Percentiles rank a stretch among this genome's conserved stretches.
phyloP scores from a whole-genome alignment of 1,140 invertebrate genomes.

The Eupeodes corollae region DNA sequence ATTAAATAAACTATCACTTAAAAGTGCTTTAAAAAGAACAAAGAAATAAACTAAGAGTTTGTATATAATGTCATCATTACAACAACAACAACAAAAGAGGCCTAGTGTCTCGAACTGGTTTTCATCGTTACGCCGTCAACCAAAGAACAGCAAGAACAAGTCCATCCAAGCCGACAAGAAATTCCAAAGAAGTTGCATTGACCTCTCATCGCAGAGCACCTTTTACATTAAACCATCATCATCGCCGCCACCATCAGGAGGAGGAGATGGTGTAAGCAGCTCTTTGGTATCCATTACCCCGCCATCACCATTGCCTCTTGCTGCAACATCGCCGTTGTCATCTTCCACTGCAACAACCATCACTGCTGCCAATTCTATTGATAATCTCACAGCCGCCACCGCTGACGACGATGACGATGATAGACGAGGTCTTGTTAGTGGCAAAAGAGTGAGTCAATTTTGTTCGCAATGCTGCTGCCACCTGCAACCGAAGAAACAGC shows the following conservation, averaged over 20 bases:
- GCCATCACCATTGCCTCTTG: not conserved
- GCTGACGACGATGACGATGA: slow-evolving; percentile 14
- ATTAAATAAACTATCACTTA: too few relatives aligned
- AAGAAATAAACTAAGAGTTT: not conserved
- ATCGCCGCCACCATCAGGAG: not conserved
- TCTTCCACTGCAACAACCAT: not conserved
- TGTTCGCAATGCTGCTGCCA: slow-evolving; percentile 26
- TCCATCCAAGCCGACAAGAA: slow-evolving; percentile 24
- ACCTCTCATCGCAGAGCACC: slow-evolving; percentile 17
- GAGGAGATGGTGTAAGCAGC: not conserved
- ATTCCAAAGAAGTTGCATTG: slow-evolving; percentile 33
- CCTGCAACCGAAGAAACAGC: slow-evolving; percentile 3
- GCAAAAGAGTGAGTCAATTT: slow-evolving; percentile 10
- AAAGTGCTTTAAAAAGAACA: not conserved
- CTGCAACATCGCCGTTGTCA: not conserved
- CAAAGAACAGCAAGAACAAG: slow-evolving; percentile 39
- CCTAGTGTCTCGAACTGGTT: slow-evolving; percentile 61
- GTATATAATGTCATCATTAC: not conserved
- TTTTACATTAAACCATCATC: slow-evolving; percentile 7
- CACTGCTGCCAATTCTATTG: not conserved
- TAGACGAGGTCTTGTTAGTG: slow-evolving; percentile 8
- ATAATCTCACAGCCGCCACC: not conserved
- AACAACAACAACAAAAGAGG: slow-evolving; percentile 39
- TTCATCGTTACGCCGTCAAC: slow-evolving; percentile 54
- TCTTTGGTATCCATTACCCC: not conserved